These are phyloP conservation scores for Aspiorhynchus laticeps DNA, from an alignment of 2,113 vertebrate genomes.

Conservation along the genomic window DNA sequence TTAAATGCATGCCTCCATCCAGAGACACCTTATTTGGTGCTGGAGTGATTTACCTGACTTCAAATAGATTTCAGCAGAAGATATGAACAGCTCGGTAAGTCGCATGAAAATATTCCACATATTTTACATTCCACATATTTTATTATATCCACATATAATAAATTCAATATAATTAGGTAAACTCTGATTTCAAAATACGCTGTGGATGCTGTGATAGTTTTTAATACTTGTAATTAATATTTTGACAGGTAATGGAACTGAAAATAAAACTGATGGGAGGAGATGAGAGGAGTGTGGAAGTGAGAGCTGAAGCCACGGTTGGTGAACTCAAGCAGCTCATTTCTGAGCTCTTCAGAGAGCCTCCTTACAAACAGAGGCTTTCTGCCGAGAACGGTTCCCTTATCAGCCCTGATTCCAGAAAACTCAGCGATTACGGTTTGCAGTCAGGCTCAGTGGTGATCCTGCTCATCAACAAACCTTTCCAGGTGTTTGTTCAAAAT, in stretches of 20 bases:
- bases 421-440: constrained; percentile 56
- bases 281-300: constrained; percentile 47
- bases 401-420: constrained; percentile 23
- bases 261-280: background rate
- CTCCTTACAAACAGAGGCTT: constrained; percentile 53
- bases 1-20: no score
- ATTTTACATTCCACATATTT: no score
- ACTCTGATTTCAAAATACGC: background rate
- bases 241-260: constrained; percentile 11
- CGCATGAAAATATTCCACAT: background rate
- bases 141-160: no score
- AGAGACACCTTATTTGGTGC: no score
- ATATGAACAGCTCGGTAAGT: no score
- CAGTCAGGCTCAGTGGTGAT: constrained; percentile 56
- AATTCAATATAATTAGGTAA: background rate
- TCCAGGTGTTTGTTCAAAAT: constrained; percentile 71
- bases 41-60: no score
- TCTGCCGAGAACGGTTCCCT: constrained; percentile 41
- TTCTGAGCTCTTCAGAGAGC: background rate
- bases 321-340: constrained; percentile 56
- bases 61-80: no score
- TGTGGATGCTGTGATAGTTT: background rate
- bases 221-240: background rate
- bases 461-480: constrained; percentile 60
- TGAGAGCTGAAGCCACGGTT: constrained; percentile 63